phyloP scores from a whole-genome alignment of 2,888 invertebrate genomes.

The Calliopum simillimum region DNA sequence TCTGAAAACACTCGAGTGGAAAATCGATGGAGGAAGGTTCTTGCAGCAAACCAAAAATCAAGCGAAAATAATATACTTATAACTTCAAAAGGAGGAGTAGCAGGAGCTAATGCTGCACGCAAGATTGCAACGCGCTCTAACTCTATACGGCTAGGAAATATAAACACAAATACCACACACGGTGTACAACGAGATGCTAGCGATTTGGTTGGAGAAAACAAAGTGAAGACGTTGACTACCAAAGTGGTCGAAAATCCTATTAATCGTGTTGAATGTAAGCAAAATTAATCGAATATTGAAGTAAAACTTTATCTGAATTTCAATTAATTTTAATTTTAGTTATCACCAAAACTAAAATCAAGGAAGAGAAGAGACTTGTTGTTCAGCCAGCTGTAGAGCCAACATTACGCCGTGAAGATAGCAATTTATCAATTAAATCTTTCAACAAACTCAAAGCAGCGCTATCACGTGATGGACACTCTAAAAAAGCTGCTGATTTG shows the following conservation, averaged over 20 bases:
- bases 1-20: slow-evolving; percentile 66
- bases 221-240: slow-evolving; percentile 54
- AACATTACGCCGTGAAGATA: slow-evolving; percentile 62
- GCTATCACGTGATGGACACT: slow-evolving; percentile 46
- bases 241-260: slow-evolving; percentile 57
- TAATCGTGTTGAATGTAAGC: slow-evolving; percentile 50
- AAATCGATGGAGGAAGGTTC: slow-evolving; percentile 62
- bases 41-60: slow-evolving; percentile 35
- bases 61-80: slow-evolving; percentile 29
- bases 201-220: slow-evolving; percentile 44
- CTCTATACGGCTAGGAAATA: slow-evolving; percentile 52
- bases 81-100: too few relatives aligned
- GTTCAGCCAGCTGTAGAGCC: slow-evolving; percentile 31
- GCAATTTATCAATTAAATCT: slow-evolving; percentile 61
- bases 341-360: slow-evolving; percentile 32
- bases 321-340: slow-evolving; percentile 14
- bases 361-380: slow-evolving; percentile 20
- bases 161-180: slow-evolving; percentile 30
- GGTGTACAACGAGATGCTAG: slow-evolving; percentile 40
- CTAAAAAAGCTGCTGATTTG: slow-evolving; percentile 39
- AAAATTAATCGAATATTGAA: neutral
- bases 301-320: neutral
- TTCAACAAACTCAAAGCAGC: slow-evolving; percentile 61
- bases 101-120: slow-evolving; percentile 31
- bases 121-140: slow-evolving; percentile 54